Base-by-base conservation (phyloP, 2,888 invertebrate genomes). In the Dynastes hyllus region DNA sequence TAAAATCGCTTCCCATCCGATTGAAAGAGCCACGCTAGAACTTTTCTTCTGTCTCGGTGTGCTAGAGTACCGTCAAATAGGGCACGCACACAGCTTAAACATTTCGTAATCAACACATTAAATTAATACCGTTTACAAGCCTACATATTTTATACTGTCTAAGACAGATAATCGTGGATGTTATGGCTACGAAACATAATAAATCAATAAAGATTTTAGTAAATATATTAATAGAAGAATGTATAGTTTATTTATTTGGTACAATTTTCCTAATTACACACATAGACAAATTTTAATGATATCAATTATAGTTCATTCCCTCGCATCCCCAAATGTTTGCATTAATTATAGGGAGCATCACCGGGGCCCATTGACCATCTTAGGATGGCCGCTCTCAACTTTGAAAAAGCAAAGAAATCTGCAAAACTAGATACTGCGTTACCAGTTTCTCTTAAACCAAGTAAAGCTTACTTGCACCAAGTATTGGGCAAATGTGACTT, bases 1-100 rank as follows among this genome's bases (percentile, higher is more conserved):
- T 27, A 61, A 53, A 71, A 32, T 5, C 9, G 81, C 81, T 82
- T 81, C 82, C 81, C 80, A 82, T 73, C 40, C 61, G 73, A 73
- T 73, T 61, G 27, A 13, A 61, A 22, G 61, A 61, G 29, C 61
- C 61, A 61, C 29, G 61, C 61, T 61, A 61, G 27, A 29, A 61
- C 29, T 61, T 61, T 61, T 61, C 61, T 1, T 11, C 27, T 22
- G 78, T 22, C 16, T 11, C 45, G 45, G 11, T 53, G 37, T 53
- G 11, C 32, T 53, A 27, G 29, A 53, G 4, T 67, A 27, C 37
- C 45, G 61, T 9, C 16, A 37, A 73, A 22, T 51, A 5, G 40
- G n/a, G n/a, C 50, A 69, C 50, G 45, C 69, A 69, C 22, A 16
- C 29, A 51, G 11, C 69, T 69, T 69, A 51, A 51, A 51, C 11